Evolutionary conservation across 2,113 vertebrate species (phyloP).

Genomic region (Dromiciops gliroides): DNA sequence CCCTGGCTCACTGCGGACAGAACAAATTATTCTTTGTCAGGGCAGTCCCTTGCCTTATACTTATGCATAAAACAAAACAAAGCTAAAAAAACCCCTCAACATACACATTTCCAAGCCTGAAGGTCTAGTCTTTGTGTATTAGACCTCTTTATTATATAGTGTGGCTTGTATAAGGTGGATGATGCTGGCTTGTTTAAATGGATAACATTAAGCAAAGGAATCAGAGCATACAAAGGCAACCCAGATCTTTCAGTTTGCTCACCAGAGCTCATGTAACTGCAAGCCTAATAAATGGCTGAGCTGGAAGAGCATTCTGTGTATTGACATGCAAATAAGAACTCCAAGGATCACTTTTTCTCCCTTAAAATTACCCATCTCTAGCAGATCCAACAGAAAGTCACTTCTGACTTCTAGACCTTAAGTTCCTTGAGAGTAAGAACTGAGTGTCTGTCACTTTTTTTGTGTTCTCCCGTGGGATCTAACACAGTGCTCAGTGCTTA

Average conservation of each 20-base stretch:
- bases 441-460: background rate
- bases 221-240: constrained; percentile 17
- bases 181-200: constrained; percentile 3
- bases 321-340: background rate
- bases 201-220: background rate
- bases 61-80: background rate
- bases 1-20: background rate
- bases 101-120: background rate
- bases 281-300: background rate
- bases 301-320: background rate
- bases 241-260: background rate
- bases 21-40: background rate
- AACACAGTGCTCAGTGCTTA: background rate
- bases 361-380: background rate
- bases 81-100: background rate
- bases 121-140: background rate
- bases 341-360: background rate
- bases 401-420: background rate
- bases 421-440: background rate
- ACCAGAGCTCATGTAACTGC: background rate
- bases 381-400: background rate
- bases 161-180: background rate
- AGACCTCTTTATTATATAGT: background rate
- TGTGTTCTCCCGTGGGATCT: background rate
- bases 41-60: background rate